Conservation (phyloP, 2,113 vertebrate species). For the Nibea coibor region DNA sequence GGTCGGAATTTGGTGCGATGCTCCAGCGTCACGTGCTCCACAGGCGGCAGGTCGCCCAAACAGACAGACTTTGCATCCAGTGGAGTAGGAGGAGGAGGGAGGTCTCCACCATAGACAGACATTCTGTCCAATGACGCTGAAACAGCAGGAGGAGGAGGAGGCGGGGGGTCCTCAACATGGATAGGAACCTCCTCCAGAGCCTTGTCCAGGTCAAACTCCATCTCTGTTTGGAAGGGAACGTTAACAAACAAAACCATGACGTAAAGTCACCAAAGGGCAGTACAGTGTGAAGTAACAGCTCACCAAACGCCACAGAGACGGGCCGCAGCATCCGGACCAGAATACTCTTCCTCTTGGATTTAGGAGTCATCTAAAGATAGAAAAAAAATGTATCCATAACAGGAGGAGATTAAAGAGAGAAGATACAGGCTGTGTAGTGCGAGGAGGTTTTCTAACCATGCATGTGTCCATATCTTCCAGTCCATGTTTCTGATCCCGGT, state of each 20-base stretch:
- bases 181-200: conserved; percentile 95
- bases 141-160: conserved; percentile 36
- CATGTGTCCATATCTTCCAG: conserved; percentile 89
- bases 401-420: not conserved
- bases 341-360: conserved; percentile 97
- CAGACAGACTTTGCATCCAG: conserved; percentile 77
- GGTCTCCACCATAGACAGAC: conserved; percentile 28
- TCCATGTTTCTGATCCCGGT: conserved; percentile 74
- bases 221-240: conserved; percentile 82
- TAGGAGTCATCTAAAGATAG: conserved; percentile 89
- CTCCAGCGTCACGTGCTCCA: conserved; percentile 89
- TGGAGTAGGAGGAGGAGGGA: conserved; percentile 53
- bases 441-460: conserved; percentile 79
- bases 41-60: conserved; percentile 86
- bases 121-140: conserved; percentile 22
- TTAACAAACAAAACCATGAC: not conserved
- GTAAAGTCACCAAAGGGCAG: too few relatives aligned
- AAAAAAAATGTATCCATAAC: not conserved
- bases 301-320: conserved; percentile 95
- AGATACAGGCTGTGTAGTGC: not conserved
- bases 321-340: conserved; percentile 96
- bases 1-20: conserved; percentile 93
- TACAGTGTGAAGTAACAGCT: conserved; percentile 41
- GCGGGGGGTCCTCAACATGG: conserved; percentile 89
- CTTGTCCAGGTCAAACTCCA: conserved; percentile 98